Base-by-base conservation (phyloP, 2,113 vertebrate genomes). In the Octodon degus region DNA sequence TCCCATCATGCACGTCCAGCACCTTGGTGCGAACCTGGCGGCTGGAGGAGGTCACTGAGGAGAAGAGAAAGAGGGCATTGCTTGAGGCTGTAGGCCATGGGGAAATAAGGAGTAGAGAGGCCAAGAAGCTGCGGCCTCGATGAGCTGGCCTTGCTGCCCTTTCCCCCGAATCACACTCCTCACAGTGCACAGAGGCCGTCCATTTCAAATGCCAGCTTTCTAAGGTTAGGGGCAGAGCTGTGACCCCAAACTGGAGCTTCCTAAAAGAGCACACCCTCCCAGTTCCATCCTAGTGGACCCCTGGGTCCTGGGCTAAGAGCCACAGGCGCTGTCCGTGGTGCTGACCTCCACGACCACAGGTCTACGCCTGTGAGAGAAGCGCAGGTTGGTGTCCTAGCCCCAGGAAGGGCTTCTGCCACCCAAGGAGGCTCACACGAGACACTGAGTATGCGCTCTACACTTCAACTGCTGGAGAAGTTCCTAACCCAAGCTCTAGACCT, bases 1-100 rank as follows among this genome's bases (percentile, higher is more conserved):
- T 99, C 96, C 98, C 98, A 0, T 99, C 98, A 67, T 99, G 98
- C 95, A 99, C 97, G 82, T 99, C 98, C 97, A 99, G 82, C 0
- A 99, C 98, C n/a, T 99, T 98, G 0, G 98, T 98, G 97, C 98
- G 98, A 68, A 98, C 97, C 95, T 99, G 98, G 60, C 98, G 98
- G 70, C 98, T 98, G 0, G 98, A 91, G 3, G 98, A 98, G 58
- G 62, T 27, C 32, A 91, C 98, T 99, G 97, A 50, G 89, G 27
- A 25, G n/a, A 83, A 55, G 11, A 76, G 20, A 91, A 32, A 7
- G 0, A 70, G n/a, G 63, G 25, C 0, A 4, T 97, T 58, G 55
- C 19, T 68, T 34, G 70, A n/a, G 16, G 86, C 3, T 67, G 27
- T n/a, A 50, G 30, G 72, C 43, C n/a, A 4, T 50, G 53, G 43